Evolutionary conservation across 2,797 vertebrate genomes (phyloP).

Genomic region (Eutrigla gurnardus): DNA sequence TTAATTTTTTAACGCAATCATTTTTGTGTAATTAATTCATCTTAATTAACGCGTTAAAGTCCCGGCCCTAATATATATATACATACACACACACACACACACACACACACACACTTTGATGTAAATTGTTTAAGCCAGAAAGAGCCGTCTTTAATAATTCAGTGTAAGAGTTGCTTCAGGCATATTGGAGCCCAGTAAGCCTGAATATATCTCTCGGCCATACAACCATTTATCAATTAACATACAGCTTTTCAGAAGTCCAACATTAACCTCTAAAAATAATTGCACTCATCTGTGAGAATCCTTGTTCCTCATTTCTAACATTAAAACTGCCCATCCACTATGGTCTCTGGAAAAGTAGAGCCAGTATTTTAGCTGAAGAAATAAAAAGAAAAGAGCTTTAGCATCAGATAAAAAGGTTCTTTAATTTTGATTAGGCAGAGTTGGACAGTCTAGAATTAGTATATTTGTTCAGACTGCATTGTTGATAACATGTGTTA

Average conservation of each 20-base stretch:
- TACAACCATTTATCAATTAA: conserved; percentile 82
- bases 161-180: conserved; percentile 74
- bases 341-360: conserved; percentile 40
- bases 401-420: conserved; percentile 31
- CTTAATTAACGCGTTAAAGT: no score
- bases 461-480: conserved; percentile 31
- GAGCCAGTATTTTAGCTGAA: conserved; percentile 40
- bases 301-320: conserved; percentile 58
- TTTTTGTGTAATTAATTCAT: no score
- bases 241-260: conserved; percentile 64
- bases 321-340: conserved; percentile 58
- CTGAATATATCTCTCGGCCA: conserved; percentile 75
- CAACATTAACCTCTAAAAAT: conserved; percentile 79
- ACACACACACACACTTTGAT: conserved; percentile 26
- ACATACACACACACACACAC: no score
- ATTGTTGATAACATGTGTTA: conserved; percentile 40
- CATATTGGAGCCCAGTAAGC: conserved; percentile 78
- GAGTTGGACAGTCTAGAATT: conserved; percentile 25
- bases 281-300: conserved; percentile 71
- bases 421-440: conserved; percentile 26
- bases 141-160: conserved; percentile 80
- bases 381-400: conserved; percentile 39
- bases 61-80: no score
- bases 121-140: conserved; percentile 56
- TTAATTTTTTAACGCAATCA: no score